Conservation (phyloP, 2,888 invertebrate genomes). For the Cremastobaeus sp. region DNA sequence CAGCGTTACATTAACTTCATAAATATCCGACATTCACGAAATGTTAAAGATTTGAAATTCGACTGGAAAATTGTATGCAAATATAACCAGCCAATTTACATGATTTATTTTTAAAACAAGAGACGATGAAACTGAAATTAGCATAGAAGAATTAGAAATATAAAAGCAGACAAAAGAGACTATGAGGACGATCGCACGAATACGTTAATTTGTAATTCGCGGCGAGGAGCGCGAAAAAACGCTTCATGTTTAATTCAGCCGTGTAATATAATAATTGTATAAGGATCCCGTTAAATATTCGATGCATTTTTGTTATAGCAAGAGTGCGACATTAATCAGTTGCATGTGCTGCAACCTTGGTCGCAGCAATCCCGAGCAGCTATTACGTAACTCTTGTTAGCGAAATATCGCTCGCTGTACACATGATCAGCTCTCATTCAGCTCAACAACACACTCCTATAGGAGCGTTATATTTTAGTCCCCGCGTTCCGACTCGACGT, state of each 20-base stretch:
- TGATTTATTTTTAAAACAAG: constrained; percentile 11
- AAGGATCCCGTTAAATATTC: constrained; percentile 25
- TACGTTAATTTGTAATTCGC: constrained; percentile 7
- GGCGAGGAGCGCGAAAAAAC: background rate
- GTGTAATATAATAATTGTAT: constrained; percentile 5
- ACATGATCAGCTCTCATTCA: constrained; percentile 46
- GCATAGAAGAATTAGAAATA: constrained; percentile 19
- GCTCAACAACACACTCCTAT: constrained; percentile 12
- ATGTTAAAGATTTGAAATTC: background rate
- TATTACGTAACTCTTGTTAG: constrained; percentile 53
- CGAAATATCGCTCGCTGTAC: constrained; percentile 48
- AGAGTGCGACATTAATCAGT: constrained; percentile 34
- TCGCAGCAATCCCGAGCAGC: constrained; percentile 43
- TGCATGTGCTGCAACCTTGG: constrained; percentile 45
- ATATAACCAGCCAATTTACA: constrained; percentile 12
- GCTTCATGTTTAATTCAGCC: constrained; percentile 25
- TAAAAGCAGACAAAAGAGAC: background rate
- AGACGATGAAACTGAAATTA: background rate
- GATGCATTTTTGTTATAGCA: constrained; percentile 30
- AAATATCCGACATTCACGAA: too few relatives aligned
- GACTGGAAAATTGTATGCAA: constrained; percentile 1
- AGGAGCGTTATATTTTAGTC: constrained; percentile 28
- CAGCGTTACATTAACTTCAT: too few relatives aligned
- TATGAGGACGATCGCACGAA: constrained; percentile 13
- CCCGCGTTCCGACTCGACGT: constrained; percentile 12